Percentiles rank a stretch among this genome's conserved stretches.
Conservation (phyloP, 2,888 invertebrate genomes). For the Sinopyrophorus schimmeli region DNA sequence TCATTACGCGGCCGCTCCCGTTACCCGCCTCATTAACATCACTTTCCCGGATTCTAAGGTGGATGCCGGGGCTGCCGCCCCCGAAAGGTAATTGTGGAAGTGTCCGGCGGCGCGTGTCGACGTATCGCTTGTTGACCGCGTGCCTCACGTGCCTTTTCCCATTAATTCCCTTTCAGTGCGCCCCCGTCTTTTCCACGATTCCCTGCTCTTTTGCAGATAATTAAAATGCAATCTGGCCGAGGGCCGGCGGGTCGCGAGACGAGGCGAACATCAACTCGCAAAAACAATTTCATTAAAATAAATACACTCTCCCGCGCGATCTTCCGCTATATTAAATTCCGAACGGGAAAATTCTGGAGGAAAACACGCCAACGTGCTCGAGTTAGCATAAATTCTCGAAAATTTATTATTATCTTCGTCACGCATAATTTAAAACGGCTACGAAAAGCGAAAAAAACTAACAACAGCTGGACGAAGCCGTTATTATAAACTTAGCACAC, state of each 20-base stretch:
- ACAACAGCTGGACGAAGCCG: too few species aligned
- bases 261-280: neutral
- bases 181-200: constrained; percentile 1
- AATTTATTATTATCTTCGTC: too few species aligned
- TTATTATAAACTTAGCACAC: too few species aligned
- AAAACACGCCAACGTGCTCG: too few species aligned
- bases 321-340: too few species aligned
- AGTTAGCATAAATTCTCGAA: too few species aligned
- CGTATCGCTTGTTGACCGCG: constrained; percentile 16
- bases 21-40: constrained; percentile 25
- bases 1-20: constrained; percentile 12
- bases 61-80: constrained; percentile 14
- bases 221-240: neutral
- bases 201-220: constrained; percentile 2
- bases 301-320: too few species aligned
- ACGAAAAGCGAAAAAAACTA: too few species aligned
- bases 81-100: constrained; percentile 14
- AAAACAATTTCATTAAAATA: constrained; percentile 2
- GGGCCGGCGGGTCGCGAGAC: neutral
- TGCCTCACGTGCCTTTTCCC: constrained; percentile 20
- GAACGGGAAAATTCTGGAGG: too few species aligned
- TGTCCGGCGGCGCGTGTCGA: constrained; percentile 18
- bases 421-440: too few species aligned
- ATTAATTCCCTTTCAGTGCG: constrained; percentile 6
- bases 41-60: constrained; percentile 15